These are phyloP conservation scores for Athalia cordata DNA, from an alignment of 2,888 invertebrate genomes.

Conservation along the genomic window DNA sequence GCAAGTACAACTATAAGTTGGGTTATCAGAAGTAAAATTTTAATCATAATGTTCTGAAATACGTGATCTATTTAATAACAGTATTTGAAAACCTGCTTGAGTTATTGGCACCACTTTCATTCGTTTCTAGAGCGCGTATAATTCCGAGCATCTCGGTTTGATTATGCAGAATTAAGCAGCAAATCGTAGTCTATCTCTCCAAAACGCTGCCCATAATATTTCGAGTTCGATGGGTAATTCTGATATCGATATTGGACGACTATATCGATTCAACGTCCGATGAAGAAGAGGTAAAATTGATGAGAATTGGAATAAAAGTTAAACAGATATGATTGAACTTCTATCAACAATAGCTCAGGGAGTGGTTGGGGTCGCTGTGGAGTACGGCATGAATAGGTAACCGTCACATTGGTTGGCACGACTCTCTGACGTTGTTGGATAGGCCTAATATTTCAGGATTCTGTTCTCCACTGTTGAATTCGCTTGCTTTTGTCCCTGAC, in stretches of 20 bases:
- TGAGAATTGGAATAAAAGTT: not conserved
- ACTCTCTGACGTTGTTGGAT: constrained; percentile 41
- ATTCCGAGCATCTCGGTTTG: too few relatives aligned
- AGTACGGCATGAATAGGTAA: constrained; percentile 26
- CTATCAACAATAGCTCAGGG: constrained; percentile 12
- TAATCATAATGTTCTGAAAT: too few relatives aligned
- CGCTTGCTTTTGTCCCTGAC: constrained; percentile 42
- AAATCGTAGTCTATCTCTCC: too few relatives aligned
- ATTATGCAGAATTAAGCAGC: too few relatives aligned
- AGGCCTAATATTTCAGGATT: constrained; percentile 45
- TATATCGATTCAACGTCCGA: constrained; percentile 5
- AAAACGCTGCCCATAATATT: too few relatives aligned
- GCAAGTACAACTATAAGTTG: not conserved
- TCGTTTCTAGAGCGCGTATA: too few relatives aligned
- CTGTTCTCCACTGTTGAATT: constrained; percentile 42
- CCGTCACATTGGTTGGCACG: constrained; percentile 39
- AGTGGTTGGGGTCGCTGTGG: constrained; percentile 6
- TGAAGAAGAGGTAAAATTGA: not conserved
- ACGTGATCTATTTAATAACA: too few relatives aligned
- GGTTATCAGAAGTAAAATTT: too few relatives aligned
- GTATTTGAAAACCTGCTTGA: too few relatives aligned
- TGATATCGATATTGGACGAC: not conserved
- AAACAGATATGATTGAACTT: constrained; percentile 26
- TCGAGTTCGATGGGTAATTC: too few relatives aligned
- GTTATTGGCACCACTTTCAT: too few relatives aligned